These are phyloP conservation scores for Lycocorax pyrrhopterus DNA, from an alignment of 2,113 vertebrate genomes.

Conservation along the genomic window DNA sequence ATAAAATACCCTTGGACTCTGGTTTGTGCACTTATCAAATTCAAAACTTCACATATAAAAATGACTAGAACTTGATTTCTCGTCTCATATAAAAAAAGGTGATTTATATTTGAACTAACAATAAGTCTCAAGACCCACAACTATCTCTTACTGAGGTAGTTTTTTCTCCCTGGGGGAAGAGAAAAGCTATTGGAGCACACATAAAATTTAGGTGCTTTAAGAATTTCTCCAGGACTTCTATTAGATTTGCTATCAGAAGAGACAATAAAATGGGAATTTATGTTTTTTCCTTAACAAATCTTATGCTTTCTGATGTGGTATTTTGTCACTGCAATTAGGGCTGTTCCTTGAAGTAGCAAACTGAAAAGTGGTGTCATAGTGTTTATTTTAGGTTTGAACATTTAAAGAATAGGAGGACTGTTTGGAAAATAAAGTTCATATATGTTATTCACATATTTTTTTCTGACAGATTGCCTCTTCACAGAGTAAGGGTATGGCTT, in stretches of 20 bases:
- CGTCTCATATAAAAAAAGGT: not conserved
- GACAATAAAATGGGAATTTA: slow-evolving; percentile 60
- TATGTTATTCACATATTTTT: not conserved
- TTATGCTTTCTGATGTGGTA: slow-evolving; percentile 44
- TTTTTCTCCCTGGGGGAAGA: slow-evolving; percentile 42
- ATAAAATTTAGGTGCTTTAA: slow-evolving; percentile 55
- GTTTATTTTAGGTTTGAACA: slow-evolving; percentile 36
- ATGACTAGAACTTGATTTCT: slow-evolving; percentile 47
- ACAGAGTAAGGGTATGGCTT: not conserved
- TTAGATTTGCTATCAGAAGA: slow-evolving; percentile 56
- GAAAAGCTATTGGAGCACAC: slow-evolving; percentile 50
- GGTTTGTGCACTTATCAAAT: slow-evolving; percentile 16
- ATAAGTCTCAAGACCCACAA: slow-evolving; percentile 38
- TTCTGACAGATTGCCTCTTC: not conserved
- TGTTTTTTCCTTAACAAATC: slow-evolving; percentile 56
- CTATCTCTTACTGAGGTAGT: slow-evolving; percentile 30
- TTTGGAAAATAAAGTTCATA: slow-evolving; percentile 7
- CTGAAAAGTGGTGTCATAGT: not conserved
- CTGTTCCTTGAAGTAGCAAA: slow-evolving; percentile 23
- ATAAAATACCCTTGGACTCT: slow-evolving; percentile 20
- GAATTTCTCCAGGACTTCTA: slow-evolving; percentile 57
- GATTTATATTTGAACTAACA: slow-evolving; percentile 50
- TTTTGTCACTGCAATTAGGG: slow-evolving; percentile 52
- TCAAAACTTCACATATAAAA: slow-evolving; percentile 35
- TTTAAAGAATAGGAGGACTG: not conserved